Evolutionary conservation across 2,113 vertebrate species (phyloP), one percentile per base, ranked within the genome.

Genomic region (Etheostoma spectabile): DNA sequence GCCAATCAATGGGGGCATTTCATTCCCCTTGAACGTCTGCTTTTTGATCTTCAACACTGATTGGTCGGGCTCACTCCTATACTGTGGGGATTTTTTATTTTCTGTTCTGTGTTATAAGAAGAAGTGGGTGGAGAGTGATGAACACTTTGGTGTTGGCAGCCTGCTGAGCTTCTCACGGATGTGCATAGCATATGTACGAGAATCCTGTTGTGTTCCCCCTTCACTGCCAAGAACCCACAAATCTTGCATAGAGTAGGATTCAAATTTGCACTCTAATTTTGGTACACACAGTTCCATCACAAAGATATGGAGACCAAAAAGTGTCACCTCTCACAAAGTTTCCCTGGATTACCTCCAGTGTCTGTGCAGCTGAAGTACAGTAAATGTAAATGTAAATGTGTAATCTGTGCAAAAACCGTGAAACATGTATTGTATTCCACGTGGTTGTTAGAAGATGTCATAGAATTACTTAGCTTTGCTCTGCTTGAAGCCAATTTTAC

Each of bases 1-100:
- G 75, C 91, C 92, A 93, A 90, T 94, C 93, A 93, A 93, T 93
- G 89, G 79, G 90, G 91, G 86, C 91, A 88, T 93, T 93, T 87
- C 86, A 78, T 77, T 93, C 93, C 79, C 93, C 93, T 94, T 93
- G 93, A 92, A 89, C 73, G 80, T 76, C 87, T 86, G 86, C 69
- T 78, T 88, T 86, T 85, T 84, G 84, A 91, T 91, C 81, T 84
- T 83, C 14, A 0, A 11, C 53, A 11, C 87, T 53, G 89, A 90
- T 92, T 91, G 90, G 89, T 63, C 5, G n/a, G 42, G 42, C 66
- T 76, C 6, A 8, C 60, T 67, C 51, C 15, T 51, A 35, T 61
- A 35, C 82, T 63, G 67, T 56, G 70, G 55, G 76, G 13, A 2
- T 67, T 76, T 75, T 71, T 57, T 81, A 80, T 59, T 27, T 60